Evolutionary conservation across 1,140 invertebrate species (phyloP), one percentile per base, ranked within the genome.

Genomic region (Riptortus pedestris): DNA sequence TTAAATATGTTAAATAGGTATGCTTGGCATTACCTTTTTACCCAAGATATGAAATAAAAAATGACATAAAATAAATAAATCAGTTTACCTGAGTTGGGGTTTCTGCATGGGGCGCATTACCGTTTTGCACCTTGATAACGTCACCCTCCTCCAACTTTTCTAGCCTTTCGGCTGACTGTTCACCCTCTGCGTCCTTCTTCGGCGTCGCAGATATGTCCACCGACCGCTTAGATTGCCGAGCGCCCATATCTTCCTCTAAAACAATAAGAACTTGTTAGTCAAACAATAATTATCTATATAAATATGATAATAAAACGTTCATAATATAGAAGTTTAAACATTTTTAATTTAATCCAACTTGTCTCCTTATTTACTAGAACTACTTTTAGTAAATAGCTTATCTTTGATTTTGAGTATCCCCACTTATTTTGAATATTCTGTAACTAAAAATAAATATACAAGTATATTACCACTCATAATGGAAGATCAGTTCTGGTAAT

Each of bases 181-280:
- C 77, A 45, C 81, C 80, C 65, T 82, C 82, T 66, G 83, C 83
- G 66, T 83, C 84, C 71, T 86, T 88, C 73, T 87, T 86, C 51
- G 51, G 51, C 20, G 51, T 55, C 72, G 85, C 87, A 68, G 84
- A 85, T 75, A 90, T 89, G 72, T 90, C 86, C 72, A 89, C 86
- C 69, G 87, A 89, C 77, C 86, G 83, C 76, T 87, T 90, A 76
- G 87, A 89, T 77, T 89, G 86, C 79, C 83, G 83, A 74, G 83
- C 86, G 77, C 87, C 87, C 87, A 90, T 89, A 59, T 47, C 58
- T 43, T 18, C 59, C 58, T 60, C 59, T 26, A 16, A 0, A 60
- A n/a, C n/a, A 27, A 26, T 24, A 27, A 55, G 48, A 51, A 11
- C 11, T 24, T 2, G 24, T 7, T 16, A 55, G 24, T 18, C 18